phyloP scores from a whole-genome alignment of 2,797 vertebrate species.

The Trachops cirrhosus region DNA sequence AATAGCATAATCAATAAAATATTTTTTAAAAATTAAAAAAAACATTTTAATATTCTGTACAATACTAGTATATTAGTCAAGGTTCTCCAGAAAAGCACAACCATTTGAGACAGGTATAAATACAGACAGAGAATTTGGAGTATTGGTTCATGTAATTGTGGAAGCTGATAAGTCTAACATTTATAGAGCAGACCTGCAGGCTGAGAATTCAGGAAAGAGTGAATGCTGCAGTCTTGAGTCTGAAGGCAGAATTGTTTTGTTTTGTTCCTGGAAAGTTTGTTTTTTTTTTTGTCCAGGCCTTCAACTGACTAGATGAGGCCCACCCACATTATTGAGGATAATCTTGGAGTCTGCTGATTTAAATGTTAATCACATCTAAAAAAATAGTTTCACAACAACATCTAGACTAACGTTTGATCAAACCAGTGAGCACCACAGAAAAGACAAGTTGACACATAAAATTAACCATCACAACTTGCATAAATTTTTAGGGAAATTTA shows the following conservation, averaged over 20 bases:
- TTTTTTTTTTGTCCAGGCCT: not conserved
- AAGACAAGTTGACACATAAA: not conserved
- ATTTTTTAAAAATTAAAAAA: not conserved
- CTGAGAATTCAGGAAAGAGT: not conserved
- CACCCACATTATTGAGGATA: not conserved
- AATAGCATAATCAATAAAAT: no score
- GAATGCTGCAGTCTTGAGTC: not conserved
- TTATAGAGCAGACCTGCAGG: not conserved
- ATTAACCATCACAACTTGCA: not conserved
- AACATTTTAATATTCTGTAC: constrained; percentile 5
- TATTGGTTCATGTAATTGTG: not conserved
- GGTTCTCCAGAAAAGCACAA: constrained; percentile 7
- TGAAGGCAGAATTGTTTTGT: not conserved
- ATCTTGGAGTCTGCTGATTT: not conserved
- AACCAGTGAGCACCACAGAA: not conserved
- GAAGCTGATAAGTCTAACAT: not conserved
- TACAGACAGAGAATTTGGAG: not conserved
- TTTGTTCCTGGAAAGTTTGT: not conserved
- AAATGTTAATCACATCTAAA: not conserved
- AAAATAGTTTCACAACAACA: not conserved
- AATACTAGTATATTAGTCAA: not conserved
- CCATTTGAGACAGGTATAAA: not conserved
- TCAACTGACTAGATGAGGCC: not conserved
- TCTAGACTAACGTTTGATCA: not conserved
- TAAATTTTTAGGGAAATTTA: constrained; percentile 21